These are phyloP conservation scores for Elaeidobius kamerunicus DNA, from an alignment of 2,888 invertebrate genomes.

Conservation along the genomic window DNA sequence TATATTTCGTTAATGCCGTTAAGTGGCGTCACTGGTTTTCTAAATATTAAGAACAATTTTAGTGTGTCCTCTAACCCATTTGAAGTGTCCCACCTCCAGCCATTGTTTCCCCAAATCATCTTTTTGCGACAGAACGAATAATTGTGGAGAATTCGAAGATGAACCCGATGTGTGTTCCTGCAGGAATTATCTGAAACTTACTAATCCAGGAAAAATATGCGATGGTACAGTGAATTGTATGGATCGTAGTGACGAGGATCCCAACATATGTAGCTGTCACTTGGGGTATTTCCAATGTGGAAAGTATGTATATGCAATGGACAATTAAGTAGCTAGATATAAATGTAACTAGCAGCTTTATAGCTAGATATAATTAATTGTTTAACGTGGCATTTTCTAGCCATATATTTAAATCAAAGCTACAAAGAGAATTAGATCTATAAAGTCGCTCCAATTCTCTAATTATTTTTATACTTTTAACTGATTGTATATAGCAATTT, in stretches of 20 bases:
- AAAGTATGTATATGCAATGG: too few relatives aligned
- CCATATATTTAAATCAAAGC: too few relatives aligned
- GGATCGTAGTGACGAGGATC: conserved; percentile 74
- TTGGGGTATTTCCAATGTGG: conserved; percentile 53
- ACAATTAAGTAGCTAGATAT: too few relatives aligned
- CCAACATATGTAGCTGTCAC: conserved; percentile 61
- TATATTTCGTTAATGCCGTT: background rate
- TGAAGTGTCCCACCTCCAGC: conserved; percentile 66
- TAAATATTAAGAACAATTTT: conserved; percentile 14
- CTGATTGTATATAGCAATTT: too few relatives aligned
- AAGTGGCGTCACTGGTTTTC: background rate
- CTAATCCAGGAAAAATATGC: conserved; percentile 67
- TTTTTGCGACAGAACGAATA: conserved; percentile 65
- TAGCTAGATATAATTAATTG: too few relatives aligned
- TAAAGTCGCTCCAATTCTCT: too few relatives aligned
- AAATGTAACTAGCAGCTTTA: too few relatives aligned
- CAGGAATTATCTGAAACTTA: conserved; percentile 64
- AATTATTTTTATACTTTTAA: too few relatives aligned
- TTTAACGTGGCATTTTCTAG: too few relatives aligned
- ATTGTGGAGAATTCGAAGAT: conserved; percentile 72
- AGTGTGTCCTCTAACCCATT: conserved; percentile 63
- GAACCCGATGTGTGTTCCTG: conserved; percentile 65
- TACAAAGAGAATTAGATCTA: too few relatives aligned
- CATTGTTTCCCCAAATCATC: conserved; percentile 65
- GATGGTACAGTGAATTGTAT: conserved; percentile 74